Conservation (phyloP, 64 coral and sea anemone genomes). For the Montipora sp. region DNA sequence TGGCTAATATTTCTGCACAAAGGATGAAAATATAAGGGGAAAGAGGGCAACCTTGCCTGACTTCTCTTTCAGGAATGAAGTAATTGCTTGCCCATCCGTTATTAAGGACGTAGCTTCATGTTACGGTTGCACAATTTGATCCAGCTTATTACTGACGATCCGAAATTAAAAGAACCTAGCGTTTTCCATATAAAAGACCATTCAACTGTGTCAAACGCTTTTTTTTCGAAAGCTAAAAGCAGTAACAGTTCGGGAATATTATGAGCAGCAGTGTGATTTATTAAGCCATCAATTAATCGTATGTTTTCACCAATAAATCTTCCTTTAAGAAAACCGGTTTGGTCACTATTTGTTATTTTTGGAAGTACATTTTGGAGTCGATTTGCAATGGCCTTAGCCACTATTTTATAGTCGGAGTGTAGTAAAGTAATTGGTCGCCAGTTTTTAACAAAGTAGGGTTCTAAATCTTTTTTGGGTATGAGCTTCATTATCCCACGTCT, state of each 20-base stretch:
- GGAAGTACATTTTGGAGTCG: constrained; percentile 25
- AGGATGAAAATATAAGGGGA: constrained; percentile 65
- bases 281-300: neutral
- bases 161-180: constrained; percentile 36
- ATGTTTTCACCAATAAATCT: neutral
- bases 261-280: neutral
- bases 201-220: neutral
- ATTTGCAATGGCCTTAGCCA: neutral
- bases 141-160: constrained; percentile 26
- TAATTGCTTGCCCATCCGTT: constrained; percentile 2
- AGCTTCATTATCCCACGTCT: neutral
- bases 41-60: constrained; percentile 61
- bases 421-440: neutral
- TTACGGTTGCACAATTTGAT: too few relatives aligned
- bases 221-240: too few relatives aligned
- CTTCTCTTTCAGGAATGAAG: constrained; percentile 40
- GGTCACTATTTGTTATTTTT: neutral
- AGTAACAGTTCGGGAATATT: too few relatives aligned
- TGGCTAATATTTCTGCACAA: constrained; percentile 43
- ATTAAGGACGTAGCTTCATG: constrained; percentile 38
- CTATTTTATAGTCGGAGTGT: constrained; percentile 3
- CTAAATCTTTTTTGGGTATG: neutral
- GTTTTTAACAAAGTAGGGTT: neutral
- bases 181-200: constrained; percentile 54
- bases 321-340: neutral